phyloP scores from a whole-genome alignment of 2,113 vertebrate genomes.

The Alosa alosa region DNA sequence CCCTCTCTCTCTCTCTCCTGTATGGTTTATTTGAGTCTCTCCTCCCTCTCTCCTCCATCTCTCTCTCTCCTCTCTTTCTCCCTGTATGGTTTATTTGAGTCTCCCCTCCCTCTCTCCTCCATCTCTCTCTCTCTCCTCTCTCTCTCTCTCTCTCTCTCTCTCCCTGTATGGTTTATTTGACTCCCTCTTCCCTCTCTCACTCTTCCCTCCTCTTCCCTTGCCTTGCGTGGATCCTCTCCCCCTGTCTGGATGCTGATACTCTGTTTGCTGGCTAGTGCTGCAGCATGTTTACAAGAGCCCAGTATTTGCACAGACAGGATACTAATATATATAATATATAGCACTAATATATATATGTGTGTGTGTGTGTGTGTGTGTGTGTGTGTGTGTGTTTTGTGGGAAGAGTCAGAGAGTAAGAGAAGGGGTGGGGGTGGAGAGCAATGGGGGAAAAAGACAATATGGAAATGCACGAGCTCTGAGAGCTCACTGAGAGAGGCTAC shows the following conservation, averaged over 20 bases:
- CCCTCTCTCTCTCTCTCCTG: too few relatives aligned
- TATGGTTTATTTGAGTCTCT: too few relatives aligned
- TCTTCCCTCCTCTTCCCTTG: not conserved
- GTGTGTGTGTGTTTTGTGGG: constrained; percentile 22
- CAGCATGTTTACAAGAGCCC: too few relatives aligned
- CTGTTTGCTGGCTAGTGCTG: too few relatives aligned
- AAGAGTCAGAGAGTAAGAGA: constrained; percentile 17
- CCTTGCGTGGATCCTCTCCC: not conserved
- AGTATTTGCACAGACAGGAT: not conserved
- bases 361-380: not conserved
- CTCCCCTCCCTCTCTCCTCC: not conserved
- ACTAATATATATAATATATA: not conserved
- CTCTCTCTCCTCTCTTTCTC: constrained; percentile 8
- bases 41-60: too few relatives aligned
- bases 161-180: too few relatives aligned
- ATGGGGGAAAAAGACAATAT: constrained; percentile 12
- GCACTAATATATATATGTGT: not conserved
- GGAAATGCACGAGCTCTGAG: constrained; percentile 18
- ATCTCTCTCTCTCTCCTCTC: not conserved
- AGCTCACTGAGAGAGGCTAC: not conserved
- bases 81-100: not conserved
- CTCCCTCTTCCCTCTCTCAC: not conserved
- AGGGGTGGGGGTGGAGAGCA: not conserved
- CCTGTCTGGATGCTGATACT: not conserved
- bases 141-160: not conserved